Conservation (phyloP, 2,113 vertebrate species). For the Anser brachyrhynchus region DNA sequence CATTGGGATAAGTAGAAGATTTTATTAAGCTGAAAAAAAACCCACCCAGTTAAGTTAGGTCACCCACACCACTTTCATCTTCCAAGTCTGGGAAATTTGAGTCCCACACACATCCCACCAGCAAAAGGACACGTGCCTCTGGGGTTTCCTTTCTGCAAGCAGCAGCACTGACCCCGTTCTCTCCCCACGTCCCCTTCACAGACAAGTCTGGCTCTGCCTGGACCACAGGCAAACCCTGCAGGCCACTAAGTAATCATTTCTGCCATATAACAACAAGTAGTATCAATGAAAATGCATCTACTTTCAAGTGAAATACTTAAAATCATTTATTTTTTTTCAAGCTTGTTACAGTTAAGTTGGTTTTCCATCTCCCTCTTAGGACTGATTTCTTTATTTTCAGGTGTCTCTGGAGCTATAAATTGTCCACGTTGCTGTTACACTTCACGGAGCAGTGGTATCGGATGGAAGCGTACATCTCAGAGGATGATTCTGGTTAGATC, state of each 20-base stretch:
- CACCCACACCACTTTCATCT: neutral
- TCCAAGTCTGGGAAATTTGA: neutral
- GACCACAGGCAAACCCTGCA: neutral
- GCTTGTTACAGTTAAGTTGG: too few species aligned
- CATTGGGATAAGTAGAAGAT: neutral
- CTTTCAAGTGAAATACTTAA: neutral
- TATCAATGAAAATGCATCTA: neutral
- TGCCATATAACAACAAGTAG: neutral
- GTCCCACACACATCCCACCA: neutral
- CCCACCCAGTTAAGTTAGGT: neutral
- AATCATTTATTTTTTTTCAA: neutral
- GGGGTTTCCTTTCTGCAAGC: too few species aligned
- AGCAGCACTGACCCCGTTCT: too few species aligned
- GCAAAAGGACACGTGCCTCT: too few species aligned
- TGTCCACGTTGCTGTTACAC: too few species aligned
- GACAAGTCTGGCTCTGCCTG: neutral
- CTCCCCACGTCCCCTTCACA: too few species aligned
- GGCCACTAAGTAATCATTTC: too few species aligned
- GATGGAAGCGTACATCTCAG: rapidly evolving
- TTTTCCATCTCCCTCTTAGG: neutral
- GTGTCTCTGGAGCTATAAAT: neutral
- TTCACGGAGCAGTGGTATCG: too few species aligned
- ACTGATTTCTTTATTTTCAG: neutral
- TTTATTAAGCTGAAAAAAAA: neutral
- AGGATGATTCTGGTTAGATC: neutral